Evolutionary conservation across 2,888 invertebrate species (phyloP).

Genomic region (Lydus trimaculatus): DNA sequence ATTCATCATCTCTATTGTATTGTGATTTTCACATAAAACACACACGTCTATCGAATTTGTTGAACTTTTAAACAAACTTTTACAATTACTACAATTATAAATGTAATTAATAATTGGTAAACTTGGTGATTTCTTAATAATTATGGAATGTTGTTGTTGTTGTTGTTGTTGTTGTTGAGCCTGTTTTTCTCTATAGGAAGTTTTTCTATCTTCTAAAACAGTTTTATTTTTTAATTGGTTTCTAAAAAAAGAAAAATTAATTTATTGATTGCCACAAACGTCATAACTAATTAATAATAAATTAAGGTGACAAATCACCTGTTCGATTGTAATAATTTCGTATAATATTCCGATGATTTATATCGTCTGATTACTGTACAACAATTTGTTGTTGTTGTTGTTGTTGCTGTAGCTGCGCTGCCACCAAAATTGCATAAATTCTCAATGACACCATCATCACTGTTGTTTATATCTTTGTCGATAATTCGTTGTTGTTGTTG

Average conservation of each 20-base stretch:
- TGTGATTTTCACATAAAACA: constrained; percentile 48
- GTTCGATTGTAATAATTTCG: constrained; percentile 9
- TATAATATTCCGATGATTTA: constrained; percentile 37
- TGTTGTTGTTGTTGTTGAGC: not conserved
- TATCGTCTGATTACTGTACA: constrained; percentile 55
- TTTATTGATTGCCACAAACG: not conserved
- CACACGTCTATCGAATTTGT: constrained; percentile 40
- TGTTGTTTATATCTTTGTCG: constrained; percentile 47
- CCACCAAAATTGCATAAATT: constrained; percentile 43
- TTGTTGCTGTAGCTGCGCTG: constrained; percentile 35
- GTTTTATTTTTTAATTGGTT: not conserved
- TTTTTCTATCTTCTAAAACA: not conserved
- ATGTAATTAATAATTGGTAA: constrained; percentile 35
- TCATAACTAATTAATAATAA: not conserved
- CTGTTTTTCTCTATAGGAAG: not conserved
- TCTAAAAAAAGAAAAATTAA: not conserved
- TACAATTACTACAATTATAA: constrained; percentile 39
- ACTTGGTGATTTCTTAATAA: constrained; percentile 38
- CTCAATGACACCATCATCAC: constrained; percentile 41
- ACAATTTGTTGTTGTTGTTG: constrained; percentile 40
- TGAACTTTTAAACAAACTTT: constrained; percentile 34
- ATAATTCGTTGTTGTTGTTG: constrained; percentile 15
- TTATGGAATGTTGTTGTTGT: constrained; percentile 2
- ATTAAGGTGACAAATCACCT: not conserved
- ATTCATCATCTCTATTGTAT: constrained; percentile 53